phyloP scores from a whole-genome alignment of 1,140 invertebrate species.

The Dreissena polymorpha region DNA sequence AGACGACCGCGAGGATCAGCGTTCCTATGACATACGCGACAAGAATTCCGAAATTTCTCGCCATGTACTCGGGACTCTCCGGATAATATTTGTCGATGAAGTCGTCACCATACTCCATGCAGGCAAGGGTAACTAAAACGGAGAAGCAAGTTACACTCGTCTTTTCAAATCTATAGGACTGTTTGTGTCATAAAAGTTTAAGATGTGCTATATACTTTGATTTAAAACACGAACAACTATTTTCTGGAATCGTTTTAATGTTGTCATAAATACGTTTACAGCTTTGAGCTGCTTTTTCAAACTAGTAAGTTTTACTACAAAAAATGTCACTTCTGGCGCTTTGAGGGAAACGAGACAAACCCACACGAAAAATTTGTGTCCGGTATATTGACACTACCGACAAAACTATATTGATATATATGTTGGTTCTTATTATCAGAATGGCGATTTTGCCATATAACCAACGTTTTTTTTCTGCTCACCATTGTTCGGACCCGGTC shows the following conservation, averaged over 20 bases:
- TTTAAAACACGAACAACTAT: too few species aligned
- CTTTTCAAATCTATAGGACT: too few species aligned
- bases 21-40: constrained; percentile 28
- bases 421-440: neutral
- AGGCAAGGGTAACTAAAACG: constrained; percentile 6
- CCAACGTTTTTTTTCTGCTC: neutral
- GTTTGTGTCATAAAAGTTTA: too few species aligned
- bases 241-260: too few species aligned
- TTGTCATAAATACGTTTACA: too few species aligned
- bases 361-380: too few species aligned
- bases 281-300: too few species aligned
- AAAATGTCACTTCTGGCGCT: too few species aligned
- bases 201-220: too few species aligned
- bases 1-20: constrained; percentile 28
- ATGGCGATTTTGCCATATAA: neutral
- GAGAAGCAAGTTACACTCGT: neutral
- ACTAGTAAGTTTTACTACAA: too few species aligned
- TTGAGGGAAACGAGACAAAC: too few species aligned
- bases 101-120: constrained; percentile 23
- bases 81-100: constrained; percentile 34
- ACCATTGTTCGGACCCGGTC: neutral
- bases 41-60: constrained; percentile 33
- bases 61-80: constrained; percentile 16
- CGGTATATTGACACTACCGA: too few species aligned
- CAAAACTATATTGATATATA: neutral